Percentiles rank a stretch among this genome's conserved stretches.
phyloP scores from a whole-genome alignment of 1,140 invertebrate genomes.

The Apis dorsata region DNA sequence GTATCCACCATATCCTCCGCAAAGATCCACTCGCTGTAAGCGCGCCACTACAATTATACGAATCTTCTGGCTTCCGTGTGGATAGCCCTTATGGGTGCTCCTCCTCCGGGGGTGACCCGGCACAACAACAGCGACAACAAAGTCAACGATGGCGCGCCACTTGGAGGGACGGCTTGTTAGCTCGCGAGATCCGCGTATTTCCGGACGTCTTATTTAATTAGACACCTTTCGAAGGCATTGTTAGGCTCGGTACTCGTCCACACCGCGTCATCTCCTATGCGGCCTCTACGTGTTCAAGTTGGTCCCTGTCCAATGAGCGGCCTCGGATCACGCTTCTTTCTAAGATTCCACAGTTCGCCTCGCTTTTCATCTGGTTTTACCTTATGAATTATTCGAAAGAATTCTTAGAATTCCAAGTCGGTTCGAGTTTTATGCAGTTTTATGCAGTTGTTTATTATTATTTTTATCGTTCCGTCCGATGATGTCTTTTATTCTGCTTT shows the following conservation, averaged over 20 bases:
- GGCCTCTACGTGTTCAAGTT: constrained; percentile 77
- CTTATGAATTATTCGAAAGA: no score
- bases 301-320: constrained; percentile 69
- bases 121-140: constrained; percentile 58
- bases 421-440: no score
- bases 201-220: constrained; percentile 79
- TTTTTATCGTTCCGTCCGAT: no score
- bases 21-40: constrained; percentile 40
- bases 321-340: constrained; percentile 65
- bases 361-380: not conserved
- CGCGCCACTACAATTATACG: constrained; percentile 75
- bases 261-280: constrained; percentile 33
- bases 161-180: constrained; percentile 73
- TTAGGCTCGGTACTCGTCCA: constrained; percentile 71
- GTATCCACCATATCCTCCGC: not conserved
- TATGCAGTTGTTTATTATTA: no score
- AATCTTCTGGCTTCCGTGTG: constrained; percentile 64
- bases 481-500: no score
- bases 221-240: constrained; percentile 76
- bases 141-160: constrained; percentile 57
- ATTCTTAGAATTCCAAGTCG: no score
- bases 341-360: constrained; percentile 23
- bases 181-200: constrained; percentile 64
- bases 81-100: constrained; percentile 67
- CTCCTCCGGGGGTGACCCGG: constrained; percentile 70